Percentiles rank a stretch among this genome's conserved stretches.
These are phyloP conservation scores for Perognathus longimembris DNA, from an alignment of 2,113 vertebrate genomes.

Conservation along the genomic window DNA sequence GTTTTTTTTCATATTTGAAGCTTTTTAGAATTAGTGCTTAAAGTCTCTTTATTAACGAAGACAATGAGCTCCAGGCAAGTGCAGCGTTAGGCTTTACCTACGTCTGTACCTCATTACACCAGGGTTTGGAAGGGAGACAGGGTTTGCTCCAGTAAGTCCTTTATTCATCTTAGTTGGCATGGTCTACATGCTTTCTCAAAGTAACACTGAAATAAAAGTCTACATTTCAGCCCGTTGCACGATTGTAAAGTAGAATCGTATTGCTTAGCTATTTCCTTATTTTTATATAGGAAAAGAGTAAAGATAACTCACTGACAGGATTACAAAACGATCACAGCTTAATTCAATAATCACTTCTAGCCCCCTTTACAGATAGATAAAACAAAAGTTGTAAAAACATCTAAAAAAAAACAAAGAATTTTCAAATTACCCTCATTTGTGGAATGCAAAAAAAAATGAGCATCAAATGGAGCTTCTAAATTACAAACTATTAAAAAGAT, in stretches of 20 bases:
- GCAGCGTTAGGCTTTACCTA: slow-evolving; percentile 65
- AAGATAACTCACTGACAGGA: slow-evolving; percentile 46
- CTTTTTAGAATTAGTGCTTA: slow-evolving; percentile 73
- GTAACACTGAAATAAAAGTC: slow-evolving; percentile 69
- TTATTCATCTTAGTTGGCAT: slow-evolving; percentile 80
- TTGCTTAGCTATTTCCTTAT: slow-evolving; percentile 46
- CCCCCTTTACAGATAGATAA: slow-evolving; percentile 18
- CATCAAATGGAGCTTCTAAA: neutral
- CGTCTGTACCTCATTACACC: slow-evolving; percentile 73
- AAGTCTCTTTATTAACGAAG: slow-evolving; percentile 66
- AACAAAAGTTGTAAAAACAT: neutral
- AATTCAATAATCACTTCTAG: slow-evolving; percentile 53
- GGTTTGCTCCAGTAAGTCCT: slow-evolving; percentile 78
- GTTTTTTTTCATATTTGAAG: slow-evolving; percentile 60
- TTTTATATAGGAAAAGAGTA: slow-evolving; percentile 22
- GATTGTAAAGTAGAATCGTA: slow-evolving; percentile 71
- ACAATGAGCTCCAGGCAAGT: slow-evolving; percentile 79
- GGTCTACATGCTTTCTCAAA: slow-evolving; percentile 61
- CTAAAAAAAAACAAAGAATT: slow-evolving; percentile 30
- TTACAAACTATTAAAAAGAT: slow-evolving; percentile 47
- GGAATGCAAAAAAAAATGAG: slow-evolving; percentile 32
- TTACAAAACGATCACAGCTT: slow-evolving; percentile 55
- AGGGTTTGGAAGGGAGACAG: slow-evolving; percentile 81
- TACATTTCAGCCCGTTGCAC: slow-evolving; percentile 54
- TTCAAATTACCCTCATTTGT: slow-evolving; percentile 35